Evolutionary conservation across 2,888 invertebrate species (phyloP).

Genomic region (Bhutanitis thaidina): DNA sequence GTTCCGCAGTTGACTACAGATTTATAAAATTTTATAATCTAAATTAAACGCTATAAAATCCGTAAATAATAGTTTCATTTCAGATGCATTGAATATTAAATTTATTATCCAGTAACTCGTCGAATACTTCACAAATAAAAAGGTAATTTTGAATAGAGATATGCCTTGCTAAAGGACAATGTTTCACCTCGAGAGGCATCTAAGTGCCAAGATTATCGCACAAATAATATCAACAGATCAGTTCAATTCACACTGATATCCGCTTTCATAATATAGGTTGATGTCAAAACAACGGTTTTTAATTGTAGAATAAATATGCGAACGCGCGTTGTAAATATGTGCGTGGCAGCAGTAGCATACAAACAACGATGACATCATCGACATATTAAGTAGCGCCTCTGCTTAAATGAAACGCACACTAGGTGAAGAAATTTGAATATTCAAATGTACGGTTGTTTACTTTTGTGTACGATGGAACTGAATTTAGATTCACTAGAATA

Average conservation of each 20-base stretch:
- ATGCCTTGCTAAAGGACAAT: not conserved
- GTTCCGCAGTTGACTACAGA: conserved; percentile 9
- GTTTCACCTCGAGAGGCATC: not conserved
- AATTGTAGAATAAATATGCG: conserved; percentile 31
- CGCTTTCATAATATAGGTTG: not conserved
- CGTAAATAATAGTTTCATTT: no score
- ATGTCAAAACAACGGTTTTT: conserved; percentile 39
- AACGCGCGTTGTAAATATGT: conserved; percentile 32
- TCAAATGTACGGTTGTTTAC: conserved; percentile 11
- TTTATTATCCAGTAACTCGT: conserved; percentile 12
- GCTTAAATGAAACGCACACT: conserved; percentile 17
- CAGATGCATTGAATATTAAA: conserved; percentile 21
- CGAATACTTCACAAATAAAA: not conserved
- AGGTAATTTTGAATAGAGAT: not conserved
- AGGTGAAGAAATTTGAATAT: not conserved
- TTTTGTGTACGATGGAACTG: not conserved
- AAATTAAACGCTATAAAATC: no score
- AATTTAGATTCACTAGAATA: not conserved
- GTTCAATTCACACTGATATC: not conserved
- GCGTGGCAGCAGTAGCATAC: conserved; percentile 27
- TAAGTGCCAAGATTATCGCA: not conserved
- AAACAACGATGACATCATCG: conserved; percentile 31
- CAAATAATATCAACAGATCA: conserved; percentile 11
- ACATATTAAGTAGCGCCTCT: conserved; percentile 26
- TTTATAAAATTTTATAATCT: no score